A percentile compares a stretch with the other conserved stretches of the same genome.
Conservation (phyloP, 2,113 vertebrate genomes). For the Lipophrys pholis region DNA sequence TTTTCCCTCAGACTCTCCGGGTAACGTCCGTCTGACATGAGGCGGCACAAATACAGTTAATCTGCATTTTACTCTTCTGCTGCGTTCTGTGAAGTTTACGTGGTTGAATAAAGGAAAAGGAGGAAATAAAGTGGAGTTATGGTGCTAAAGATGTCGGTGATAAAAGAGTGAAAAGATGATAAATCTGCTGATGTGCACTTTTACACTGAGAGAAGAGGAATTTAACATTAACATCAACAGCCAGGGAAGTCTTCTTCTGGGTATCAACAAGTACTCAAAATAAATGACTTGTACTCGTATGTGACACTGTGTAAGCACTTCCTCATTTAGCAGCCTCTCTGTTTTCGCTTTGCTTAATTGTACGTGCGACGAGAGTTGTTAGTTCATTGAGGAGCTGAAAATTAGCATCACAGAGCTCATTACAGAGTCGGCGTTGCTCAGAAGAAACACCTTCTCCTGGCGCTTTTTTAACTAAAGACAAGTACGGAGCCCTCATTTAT, state of each 20-base stretch:
- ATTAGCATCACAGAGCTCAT: constrained; percentile 46
- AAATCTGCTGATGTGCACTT: constrained; percentile 18
- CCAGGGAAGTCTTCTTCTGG: constrained; percentile 18
- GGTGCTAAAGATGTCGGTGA: neutral
- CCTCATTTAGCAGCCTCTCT: constrained; percentile 47
- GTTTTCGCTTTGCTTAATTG: constrained; percentile 37
- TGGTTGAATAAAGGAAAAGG: neutral
- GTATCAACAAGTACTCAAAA: constrained; percentile 57
- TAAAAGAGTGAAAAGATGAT: constrained; percentile 3
- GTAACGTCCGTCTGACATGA: no score
- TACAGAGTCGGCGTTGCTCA: constrained; percentile 51
- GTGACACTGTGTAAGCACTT: constrained; percentile 37
- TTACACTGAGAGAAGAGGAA: constrained; percentile 13
- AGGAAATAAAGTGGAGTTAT: neutral
- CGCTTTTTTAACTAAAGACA: neutral
- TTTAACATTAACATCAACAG: constrained; percentile 18
- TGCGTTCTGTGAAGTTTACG: neutral
- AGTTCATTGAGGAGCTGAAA: constrained; percentile 41
- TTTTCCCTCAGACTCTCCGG: no score
- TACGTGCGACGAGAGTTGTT: constrained; percentile 38
- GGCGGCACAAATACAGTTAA: no score
- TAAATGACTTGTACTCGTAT: constrained; percentile 39
- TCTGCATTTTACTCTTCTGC: no score
- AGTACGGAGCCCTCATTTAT: no score
- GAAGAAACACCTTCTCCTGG: neutral